Conservation (phyloP, 30 jellyfish, hydroid and myxozoan genomes). For the Hydra vulgaris region DNA sequence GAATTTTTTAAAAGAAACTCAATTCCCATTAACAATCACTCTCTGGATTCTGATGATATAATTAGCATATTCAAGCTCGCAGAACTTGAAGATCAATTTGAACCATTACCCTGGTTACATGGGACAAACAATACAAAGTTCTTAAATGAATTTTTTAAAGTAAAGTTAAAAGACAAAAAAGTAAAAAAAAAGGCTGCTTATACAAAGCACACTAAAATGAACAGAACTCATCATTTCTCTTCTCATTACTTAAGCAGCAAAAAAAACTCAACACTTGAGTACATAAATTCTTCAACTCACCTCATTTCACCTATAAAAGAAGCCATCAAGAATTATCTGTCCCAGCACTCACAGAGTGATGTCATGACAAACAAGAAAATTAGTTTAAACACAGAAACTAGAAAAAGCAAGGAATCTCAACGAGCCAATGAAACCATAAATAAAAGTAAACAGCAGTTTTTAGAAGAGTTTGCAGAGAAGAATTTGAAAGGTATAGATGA, state of each 20-base stretch:
- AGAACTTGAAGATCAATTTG: neutral
- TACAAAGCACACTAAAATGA: constrained; percentile 1
- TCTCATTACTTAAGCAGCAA: constrained; percentile 4
- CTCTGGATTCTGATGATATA: constrained; percentile 1
- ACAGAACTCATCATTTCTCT: no score
- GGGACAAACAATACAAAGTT: no score
- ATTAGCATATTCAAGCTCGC: neutral
- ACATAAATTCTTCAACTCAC: neutral
- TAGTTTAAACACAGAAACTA: neutral
- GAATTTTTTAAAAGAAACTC: neutral
- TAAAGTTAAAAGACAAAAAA: no score
- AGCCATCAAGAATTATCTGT: constrained; percentile 9
- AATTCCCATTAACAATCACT: constrained; percentile 13
- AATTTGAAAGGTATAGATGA: neutral
- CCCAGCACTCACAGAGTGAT: neutral
- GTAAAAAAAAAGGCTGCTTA: no score
- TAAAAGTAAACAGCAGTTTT: neutral
- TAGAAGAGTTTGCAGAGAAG: neutral
- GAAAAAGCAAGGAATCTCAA: no score
- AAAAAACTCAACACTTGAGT: neutral
- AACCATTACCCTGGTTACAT: no score
- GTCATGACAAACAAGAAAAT: neutral
- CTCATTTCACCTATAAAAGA: neutral
- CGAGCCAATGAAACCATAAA: neutral
- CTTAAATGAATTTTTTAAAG: no score